phyloP scores from a whole-genome alignment of 2,797 vertebrate genomes.

The Alosa sapidissima region DNA sequence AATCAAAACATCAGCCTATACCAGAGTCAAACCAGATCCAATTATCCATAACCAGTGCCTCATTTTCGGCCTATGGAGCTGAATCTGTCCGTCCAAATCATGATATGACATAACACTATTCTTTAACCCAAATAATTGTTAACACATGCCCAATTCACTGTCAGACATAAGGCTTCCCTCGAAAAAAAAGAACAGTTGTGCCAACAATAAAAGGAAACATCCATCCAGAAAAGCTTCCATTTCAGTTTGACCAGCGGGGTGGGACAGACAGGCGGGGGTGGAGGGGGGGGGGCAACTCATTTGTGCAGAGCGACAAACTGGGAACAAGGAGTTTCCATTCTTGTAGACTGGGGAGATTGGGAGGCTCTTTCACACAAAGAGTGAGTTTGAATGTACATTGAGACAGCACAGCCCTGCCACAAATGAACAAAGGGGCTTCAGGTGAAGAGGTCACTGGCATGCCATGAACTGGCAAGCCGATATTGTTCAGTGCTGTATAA shows the following conservation, averaged over 20 bases:
- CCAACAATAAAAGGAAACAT: conserved; percentile 1
- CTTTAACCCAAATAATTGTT: background rate
- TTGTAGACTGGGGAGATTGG: conserved; percentile 29
- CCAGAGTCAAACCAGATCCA: background rate
- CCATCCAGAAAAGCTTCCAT: conserved; percentile 21
- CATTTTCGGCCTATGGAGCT: background rate
- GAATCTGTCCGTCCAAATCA: background rate
- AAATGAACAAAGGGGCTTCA: conserved; percentile 8
- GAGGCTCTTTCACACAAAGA: conserved; percentile 22
- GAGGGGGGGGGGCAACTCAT: conserved; percentile 23
- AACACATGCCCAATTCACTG: background rate
- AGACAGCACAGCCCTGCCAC: background rate
- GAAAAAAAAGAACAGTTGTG: background rate
- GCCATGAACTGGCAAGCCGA: background rate
- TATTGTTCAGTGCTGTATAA: background rate
- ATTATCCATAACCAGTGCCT: background rate
- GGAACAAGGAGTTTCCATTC: conserved; percentile 40
- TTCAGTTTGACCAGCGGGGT: conserved; percentile 41
- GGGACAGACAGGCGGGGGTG: background rate
- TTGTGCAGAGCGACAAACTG: conserved; percentile 37
- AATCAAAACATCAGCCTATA: background rate
- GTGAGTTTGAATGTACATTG: conserved; percentile 15
- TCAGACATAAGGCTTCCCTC: background rate
- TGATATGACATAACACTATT: background rate
- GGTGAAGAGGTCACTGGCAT: background rate